Percentiles rank a stretch among this genome's conserved stretches.
phyloP scores from a whole-genome alignment of 2,888 invertebrate species.

The Himalopsyche anomala region DNA sequence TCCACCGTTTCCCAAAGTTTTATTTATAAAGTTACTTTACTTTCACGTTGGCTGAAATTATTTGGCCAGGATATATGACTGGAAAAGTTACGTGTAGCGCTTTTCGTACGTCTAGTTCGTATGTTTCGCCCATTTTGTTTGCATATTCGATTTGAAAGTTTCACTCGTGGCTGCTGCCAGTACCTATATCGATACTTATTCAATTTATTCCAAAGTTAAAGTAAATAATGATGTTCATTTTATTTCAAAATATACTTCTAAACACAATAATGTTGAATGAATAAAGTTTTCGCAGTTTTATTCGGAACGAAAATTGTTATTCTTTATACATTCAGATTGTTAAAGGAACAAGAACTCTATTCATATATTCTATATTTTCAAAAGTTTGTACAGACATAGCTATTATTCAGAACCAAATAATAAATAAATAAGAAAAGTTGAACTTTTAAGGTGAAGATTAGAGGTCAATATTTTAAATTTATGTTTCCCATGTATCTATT shows the following conservation, averaged over 20 bases:
- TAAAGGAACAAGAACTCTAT: background rate
- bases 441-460: too few species aligned
- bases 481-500: too few species aligned
- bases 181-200: conserved; percentile 47
- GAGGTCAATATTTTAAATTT: too few species aligned
- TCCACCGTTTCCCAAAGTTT: conserved; percentile 52
- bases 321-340: background rate
- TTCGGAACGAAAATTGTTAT: background rate
- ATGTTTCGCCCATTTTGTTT: conserved; percentile 59
- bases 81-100: conserved; percentile 52
- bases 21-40: conserved; percentile 59
- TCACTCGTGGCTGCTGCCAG: conserved; percentile 14
- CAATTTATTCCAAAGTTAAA: conserved; percentile 44
- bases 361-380: too few species aligned
- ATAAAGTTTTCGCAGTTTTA: conserved; percentile 23
- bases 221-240: conserved; percentile 57
- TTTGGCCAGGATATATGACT: conserved; percentile 57
- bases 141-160: conserved; percentile 63
- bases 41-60: conserved; percentile 54
- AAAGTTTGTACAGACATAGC: too few species aligned
- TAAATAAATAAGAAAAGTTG: too few species aligned
- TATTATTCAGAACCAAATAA: too few species aligned
- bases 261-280: conserved; percentile 27
- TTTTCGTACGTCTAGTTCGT: conserved; percentile 39
- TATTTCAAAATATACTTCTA: conserved; percentile 34